phyloP scores from a whole-genome alignment of 2,113 vertebrate genomes.

The Coryphaenoides rupestris region DNA sequence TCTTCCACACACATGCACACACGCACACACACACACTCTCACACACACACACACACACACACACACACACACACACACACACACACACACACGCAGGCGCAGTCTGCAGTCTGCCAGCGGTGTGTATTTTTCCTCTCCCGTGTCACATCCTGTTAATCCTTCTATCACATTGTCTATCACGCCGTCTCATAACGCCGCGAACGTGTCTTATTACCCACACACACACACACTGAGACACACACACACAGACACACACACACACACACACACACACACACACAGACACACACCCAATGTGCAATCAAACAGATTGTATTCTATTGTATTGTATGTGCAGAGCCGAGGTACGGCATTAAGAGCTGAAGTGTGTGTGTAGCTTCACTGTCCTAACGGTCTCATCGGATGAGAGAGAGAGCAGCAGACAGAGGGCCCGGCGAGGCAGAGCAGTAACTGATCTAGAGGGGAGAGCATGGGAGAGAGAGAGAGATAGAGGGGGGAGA shows the following conservation, averaged over 20 bases:
- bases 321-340: not conserved
- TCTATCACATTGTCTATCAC: conserved; percentile 4
- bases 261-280: not conserved
- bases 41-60: not conserved
- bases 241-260: not conserved
- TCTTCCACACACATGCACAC: not conserved
- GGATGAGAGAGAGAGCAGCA: not conserved
- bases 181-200: not conserved
- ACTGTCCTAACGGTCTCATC: not conserved
- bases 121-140: not conserved
- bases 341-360: not conserved
- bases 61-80: not conserved
- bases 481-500: not conserved
- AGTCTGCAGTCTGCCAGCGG: not conserved
- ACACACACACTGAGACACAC: not conserved
- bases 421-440: not conserved
- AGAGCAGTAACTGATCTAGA: conserved; percentile 3
- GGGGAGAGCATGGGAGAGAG: not conserved
- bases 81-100: not conserved
- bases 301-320: not conserved
- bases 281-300: not conserved
- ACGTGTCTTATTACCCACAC: conserved; percentile 2
- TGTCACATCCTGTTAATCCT: not conserved
- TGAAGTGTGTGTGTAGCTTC: not conserved
- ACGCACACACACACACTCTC: not conserved